Percentiles rank a stretch among this genome's conserved stretches.
These are phyloP conservation scores for Thalassarche chlororhynchos DNA, from an alignment of 2,113 vertebrate genomes.

Conservation along the genomic window DNA sequence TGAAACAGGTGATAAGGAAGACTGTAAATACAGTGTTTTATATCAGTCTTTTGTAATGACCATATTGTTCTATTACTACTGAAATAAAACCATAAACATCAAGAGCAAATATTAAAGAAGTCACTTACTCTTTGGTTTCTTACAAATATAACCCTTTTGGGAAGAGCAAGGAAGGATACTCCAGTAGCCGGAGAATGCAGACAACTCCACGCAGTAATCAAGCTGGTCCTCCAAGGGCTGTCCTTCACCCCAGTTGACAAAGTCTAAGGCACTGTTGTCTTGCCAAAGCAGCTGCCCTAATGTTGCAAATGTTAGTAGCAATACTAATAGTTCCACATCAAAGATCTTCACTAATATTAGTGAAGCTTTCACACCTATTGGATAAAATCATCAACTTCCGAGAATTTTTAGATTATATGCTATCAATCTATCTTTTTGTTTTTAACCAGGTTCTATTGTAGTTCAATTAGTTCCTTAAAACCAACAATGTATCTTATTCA, in stretches of 20 bases:
- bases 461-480: background rate
- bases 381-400: background rate
- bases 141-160: conserved; percentile 86
- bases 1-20: background rate
- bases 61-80: background rate
- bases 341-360: background rate
- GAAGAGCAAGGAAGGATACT: conserved; percentile 75
- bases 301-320: background rate
- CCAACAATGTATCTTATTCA: background rate
- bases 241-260: conserved; percentile 84
- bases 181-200: conserved; percentile 78
- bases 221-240: conserved; percentile 51
- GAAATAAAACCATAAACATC: background rate
- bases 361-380: background rate
- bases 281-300: conserved; percentile 83
- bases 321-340: background rate
- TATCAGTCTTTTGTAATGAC: background rate
- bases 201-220: conserved; percentile 78
- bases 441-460: background rate
- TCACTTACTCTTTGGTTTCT: conserved; percentile 85
- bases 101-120: background rate
- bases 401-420: background rate
- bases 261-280: conserved; percentile 82
- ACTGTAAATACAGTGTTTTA: background rate
- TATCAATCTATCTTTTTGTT: background rate